Conservation (phyloP, 1,140 invertebrate species). For the Megathymus violae region DNA sequence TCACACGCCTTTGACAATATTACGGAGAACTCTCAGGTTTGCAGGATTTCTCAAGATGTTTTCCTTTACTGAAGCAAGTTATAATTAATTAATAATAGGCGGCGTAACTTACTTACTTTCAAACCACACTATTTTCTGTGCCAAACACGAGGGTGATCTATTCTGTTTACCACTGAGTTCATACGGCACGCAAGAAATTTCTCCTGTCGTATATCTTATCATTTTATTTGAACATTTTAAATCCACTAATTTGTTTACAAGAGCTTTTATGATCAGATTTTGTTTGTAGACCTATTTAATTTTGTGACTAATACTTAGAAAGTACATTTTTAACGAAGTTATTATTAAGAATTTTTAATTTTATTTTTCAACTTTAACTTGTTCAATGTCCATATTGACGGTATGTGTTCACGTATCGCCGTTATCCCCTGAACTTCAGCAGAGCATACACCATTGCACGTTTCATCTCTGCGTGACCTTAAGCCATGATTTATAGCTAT, state of each 20-base stretch:
- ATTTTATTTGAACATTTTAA: background rate
- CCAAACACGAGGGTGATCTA: background rate
- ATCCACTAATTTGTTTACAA: background rate
- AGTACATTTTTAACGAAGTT: background rate
- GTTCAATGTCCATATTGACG: constrained; percentile 43
- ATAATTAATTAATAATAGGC: background rate
- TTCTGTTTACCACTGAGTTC: background rate
- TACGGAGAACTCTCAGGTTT: too few relatives aligned
- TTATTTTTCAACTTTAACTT: constrained; percentile 50
- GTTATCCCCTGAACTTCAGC: constrained; percentile 26
- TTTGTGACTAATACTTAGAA: background rate
- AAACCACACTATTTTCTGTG: background rate
- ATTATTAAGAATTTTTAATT: too few relatives aligned
- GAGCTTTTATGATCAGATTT: background rate
- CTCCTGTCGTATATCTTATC: background rate
- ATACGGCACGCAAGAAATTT: background rate
- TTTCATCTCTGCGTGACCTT: constrained; percentile 24
- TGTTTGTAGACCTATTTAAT: background rate
- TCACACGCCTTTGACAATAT: too few relatives aligned
- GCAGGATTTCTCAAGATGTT: too few relatives aligned
- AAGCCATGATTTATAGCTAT: constrained; percentile 9
- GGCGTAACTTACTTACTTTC: background rate
- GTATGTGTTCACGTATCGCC: constrained; percentile 22
- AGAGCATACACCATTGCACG: constrained; percentile 13
- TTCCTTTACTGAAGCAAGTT: too few relatives aligned